A percentile compares a stretch with the other conserved stretches of the same genome.
phyloP scores from a whole-genome alignment of 2,797 vertebrate genomes.

The Danio aesculapii region DNA sequence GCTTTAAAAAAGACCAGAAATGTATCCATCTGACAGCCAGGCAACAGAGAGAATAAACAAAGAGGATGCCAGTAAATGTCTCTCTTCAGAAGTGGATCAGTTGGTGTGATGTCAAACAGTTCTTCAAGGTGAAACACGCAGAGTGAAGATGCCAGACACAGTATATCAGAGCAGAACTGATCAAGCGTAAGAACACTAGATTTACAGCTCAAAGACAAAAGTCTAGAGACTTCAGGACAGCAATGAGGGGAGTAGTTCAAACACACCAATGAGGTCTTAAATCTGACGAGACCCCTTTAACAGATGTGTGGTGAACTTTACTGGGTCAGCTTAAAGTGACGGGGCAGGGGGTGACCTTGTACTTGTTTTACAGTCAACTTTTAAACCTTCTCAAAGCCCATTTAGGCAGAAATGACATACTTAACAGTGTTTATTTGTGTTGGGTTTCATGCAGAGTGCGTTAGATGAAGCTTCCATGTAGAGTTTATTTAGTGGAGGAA shows the following conservation, averaged over 20 bases:
- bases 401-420: conserved; percentile 15
- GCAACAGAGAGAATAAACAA: conserved; percentile 52
- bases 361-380: conserved; percentile 49
- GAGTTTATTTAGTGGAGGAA: not conserved
- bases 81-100: conserved; percentile 52
- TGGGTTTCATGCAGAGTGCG: conserved; percentile 18
- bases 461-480: conserved; percentile 11
- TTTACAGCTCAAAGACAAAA: conserved; percentile 65
- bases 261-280: conserved; percentile 56
- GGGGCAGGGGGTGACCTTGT: conserved; percentile 38
- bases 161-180: conserved; percentile 49
- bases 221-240: conserved; percentile 55
- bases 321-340: conserved; percentile 52
- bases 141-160: conserved; percentile 55
- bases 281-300: conserved; percentile 62
- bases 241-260: conserved; percentile 65
- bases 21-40: conserved; percentile 65
- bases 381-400: conserved; percentile 39
- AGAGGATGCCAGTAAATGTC: conserved; percentile 60
- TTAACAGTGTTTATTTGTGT: conserved; percentile 16
- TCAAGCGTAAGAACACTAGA: conserved; percentile 60
- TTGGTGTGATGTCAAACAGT: conserved; percentile 38
- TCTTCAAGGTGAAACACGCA: conserved; percentile 65
- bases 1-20: conserved; percentile 59
- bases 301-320: conserved; percentile 73